Conservation (phyloP, 1,140 invertebrate species). For the Lepidurus arcticus region DNA sequence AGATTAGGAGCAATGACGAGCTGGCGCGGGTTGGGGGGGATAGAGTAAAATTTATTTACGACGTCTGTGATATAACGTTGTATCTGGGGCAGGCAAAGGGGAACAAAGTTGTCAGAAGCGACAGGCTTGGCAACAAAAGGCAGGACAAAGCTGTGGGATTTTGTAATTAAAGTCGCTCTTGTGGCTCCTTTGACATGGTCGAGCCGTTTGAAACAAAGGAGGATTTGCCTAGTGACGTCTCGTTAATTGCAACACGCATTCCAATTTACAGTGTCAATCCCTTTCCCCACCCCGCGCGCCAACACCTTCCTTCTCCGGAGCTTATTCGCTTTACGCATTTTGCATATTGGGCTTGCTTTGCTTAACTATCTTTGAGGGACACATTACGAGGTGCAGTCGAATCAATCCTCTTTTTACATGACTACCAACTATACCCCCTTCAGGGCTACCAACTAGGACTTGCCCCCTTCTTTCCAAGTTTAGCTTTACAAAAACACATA, state of each 20-base stretch:
- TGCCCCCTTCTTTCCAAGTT: too few relatives aligned
- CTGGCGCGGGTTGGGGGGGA: neutral
- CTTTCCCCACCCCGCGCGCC: neutral
- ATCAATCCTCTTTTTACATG: neutral
- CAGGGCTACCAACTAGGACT: neutral
- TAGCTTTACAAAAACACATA: too few relatives aligned
- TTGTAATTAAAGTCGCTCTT: constrained; percentile 19
- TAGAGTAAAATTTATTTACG: neutral
- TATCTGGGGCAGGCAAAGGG: neutral
- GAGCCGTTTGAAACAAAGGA: constrained; percentile 12
- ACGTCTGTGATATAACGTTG: neutral
- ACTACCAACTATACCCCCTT: neutral
- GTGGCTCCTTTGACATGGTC: constrained; percentile 20
- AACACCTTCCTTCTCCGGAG: constrained; percentile 18
- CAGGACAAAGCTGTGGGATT: constrained; percentile 13
- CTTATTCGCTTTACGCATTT: constrained; percentile 8
- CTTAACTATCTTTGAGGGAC: neutral
- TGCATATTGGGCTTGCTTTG: constrained; percentile 11
- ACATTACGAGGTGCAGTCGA: neutral
- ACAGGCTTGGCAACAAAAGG: constrained; percentile 10
- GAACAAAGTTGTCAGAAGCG: constrained; percentile 18
- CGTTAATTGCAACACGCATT: constrained; percentile 21
- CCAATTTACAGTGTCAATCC: constrained; percentile 19
- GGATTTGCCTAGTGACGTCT: constrained; percentile 21
- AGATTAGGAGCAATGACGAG: neutral